Evolutionary conservation across 2,113 vertebrate species (phyloP), one percentile per base, ranked within the genome.

Genomic region (Corvus hawaiiensis): DNA sequence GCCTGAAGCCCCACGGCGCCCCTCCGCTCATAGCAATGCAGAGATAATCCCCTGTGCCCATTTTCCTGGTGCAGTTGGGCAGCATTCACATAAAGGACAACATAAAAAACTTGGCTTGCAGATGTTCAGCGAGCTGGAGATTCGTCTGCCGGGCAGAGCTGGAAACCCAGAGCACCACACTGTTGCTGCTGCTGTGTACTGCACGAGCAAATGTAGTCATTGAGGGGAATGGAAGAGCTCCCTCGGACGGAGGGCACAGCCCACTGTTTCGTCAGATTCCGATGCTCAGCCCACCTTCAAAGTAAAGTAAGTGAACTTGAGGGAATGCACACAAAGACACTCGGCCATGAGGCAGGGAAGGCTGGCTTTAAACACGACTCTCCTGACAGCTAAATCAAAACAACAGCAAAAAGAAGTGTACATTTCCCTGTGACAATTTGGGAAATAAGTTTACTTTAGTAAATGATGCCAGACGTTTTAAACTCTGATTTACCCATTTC

Each of bases 41-140:
- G 97, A 99, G 97, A 96, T 98, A 99, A 97, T 99, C 99, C 97
- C 98, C 99, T 2, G 98, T 98, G 96, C 98, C 99, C 99, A 99
- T 99, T 82, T 97, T 98, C 85, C 83, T 74, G 91, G 85, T 84
- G 87, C 83, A 79, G 73, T 83, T 61, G 87, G 93, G 94, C 96
- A 94, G 95, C 90, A 33, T 94, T 97, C 97, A 96, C 85, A 49
- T 23, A n/a, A 43, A 64, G 87, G 37, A 82, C 68, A 83, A 80
- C 74, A 84, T 85, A 63, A 46, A 64, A 87, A 64, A 19, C 66
- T 80, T 76, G 90, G 71, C 82, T 93, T 43, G 87, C 91, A 84
- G 94, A 95, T 90, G 90, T 90, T 88, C 55, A 46, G 84, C 33
- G 73, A 90, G 91, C 83, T 46, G 84, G 63, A 94, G 94, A 16